A percentile compares a stretch with the other conserved stretches of the same genome.
phyloP scores from a whole-genome alignment of 2,113 vertebrate genomes.

The Paramormyrops kingsleyae region DNA sequence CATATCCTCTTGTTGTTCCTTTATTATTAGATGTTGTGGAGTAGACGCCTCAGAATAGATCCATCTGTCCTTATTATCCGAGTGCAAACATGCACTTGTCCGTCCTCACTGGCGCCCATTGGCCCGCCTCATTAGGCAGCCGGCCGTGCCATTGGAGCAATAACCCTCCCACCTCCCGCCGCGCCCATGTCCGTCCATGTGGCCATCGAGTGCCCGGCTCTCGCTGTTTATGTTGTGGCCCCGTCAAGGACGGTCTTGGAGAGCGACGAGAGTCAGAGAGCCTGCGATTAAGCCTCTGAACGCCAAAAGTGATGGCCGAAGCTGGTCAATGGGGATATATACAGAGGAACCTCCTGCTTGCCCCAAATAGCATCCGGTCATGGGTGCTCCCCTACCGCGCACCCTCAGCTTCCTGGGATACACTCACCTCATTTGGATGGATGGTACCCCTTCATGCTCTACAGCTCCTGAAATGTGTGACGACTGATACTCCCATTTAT shows the following conservation, averaged over 20 bases:
- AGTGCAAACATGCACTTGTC: conserved; percentile 13
- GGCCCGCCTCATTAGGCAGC: neutral
- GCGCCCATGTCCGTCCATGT: neutral
- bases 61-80: conserved; percentile 27
- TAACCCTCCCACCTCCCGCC: neutral
- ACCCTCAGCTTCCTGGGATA: neutral
- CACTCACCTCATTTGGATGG: neutral
- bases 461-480: neutral
- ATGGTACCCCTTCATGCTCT: neutral
- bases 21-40: conserved; percentile 41
- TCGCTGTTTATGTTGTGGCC: neutral
- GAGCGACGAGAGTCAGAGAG: neutral
- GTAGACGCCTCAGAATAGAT: conserved; percentile 40
- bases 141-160: neutral
- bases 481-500: neutral
- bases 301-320: neutral
- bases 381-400: neutral
- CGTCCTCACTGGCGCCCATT: conserved; percentile 15
- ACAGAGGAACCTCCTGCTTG: neutral
- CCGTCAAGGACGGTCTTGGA: neutral
- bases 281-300: neutral
- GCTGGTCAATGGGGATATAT: neutral
- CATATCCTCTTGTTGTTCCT: conserved; percentile 34
- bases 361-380: neutral
- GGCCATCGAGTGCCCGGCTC: neutral